phyloP scores from a whole-genome alignment of 2,797 vertebrate genomes.

The Micrastur ruficollis region DNA sequence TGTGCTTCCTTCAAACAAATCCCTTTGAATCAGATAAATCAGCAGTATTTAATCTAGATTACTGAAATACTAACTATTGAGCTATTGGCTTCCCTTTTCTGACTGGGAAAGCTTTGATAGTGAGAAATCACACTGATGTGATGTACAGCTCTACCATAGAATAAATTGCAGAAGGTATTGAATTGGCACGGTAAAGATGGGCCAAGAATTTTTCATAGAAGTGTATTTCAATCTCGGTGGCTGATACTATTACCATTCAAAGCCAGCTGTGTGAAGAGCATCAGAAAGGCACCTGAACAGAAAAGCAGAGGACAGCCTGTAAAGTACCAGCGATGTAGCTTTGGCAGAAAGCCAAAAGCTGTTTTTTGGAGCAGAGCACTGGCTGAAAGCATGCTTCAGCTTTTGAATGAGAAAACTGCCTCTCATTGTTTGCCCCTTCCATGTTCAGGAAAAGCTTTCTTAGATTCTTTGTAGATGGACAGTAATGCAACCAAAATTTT shows the following conservation, averaged over 20 bases:
- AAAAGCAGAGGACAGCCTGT: neutral
- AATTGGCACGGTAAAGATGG: neutral
- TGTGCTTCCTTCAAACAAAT: fast-evolving
- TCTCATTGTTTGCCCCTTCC: neutral
- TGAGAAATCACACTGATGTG: neutral
- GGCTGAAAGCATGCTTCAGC: neutral
- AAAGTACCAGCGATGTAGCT: neutral
- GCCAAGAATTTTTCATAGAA: neutral
- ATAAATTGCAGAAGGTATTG: neutral
- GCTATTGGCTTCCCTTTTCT: neutral
- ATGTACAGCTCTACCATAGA: neutral
- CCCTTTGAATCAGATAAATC: neutral
- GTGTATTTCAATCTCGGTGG: neutral
- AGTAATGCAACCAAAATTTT: neutral
- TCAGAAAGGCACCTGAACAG: neutral
- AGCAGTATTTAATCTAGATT: neutral
- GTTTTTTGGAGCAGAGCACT: neutral
- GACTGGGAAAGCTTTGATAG: neutral
- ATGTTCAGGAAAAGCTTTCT: neutral
- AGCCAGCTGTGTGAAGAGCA: neutral
- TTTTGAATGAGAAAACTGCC: neutral
- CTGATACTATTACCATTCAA: neutral
- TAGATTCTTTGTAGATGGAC: neutral
- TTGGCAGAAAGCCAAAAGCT: neutral
- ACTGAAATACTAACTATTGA: neutral